Evolutionary conservation across 1,140 invertebrate species (phyloP), one percentile per base, ranked within the genome.

Genomic region (Tetragonula clypearis): DNA sequence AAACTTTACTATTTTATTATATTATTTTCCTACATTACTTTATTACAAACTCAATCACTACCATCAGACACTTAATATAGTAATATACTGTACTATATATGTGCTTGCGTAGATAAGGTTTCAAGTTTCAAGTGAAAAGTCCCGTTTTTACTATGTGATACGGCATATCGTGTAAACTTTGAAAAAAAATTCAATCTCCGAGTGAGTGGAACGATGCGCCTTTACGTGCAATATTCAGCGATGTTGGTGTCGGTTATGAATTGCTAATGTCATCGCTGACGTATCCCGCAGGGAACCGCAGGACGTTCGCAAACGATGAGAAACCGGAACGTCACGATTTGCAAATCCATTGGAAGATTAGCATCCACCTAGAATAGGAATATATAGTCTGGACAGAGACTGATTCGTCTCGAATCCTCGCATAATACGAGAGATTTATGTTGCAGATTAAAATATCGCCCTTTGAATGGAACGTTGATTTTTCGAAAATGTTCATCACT

Each of bases 261-360:
- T 79, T 79, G 69, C 82, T 84, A 84, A 84, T 68, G 23, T 65
- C 68, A 35, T 21, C n/a, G 53, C 53, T 21, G 81, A 58, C 62
- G 21, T 35, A 53, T 81, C 69, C 55, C 79, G 55, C 53, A 35
- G 65, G 66, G 58, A 55, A 35, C 69, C 56, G 49, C 56, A 65
- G 72, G 62, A 76, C 23, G 56, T 71, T 84, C 21, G 55, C 69
- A 82, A 82, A 82, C 79, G 72, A 79, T 41, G 82, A 80, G 68
- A 65, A 84, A 73, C 26, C 15, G 68, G 49, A 69, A 84, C 76
- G 53, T 35, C 68, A 65, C 53, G 68, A 79, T 79, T 79, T 66
- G 77, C 82, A 76, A 76, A 68, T 76, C 72, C 72, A 76, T 82
- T 66, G 80, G 49, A 76, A 82, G 56, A 82, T 82, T 75, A 82